A percentile compares a stretch with the other conserved stretches of the same genome.
Evolutionary conservation across 2,797 vertebrate genomes (phyloP).

Genomic region (Emys orbicularis): DNA sequence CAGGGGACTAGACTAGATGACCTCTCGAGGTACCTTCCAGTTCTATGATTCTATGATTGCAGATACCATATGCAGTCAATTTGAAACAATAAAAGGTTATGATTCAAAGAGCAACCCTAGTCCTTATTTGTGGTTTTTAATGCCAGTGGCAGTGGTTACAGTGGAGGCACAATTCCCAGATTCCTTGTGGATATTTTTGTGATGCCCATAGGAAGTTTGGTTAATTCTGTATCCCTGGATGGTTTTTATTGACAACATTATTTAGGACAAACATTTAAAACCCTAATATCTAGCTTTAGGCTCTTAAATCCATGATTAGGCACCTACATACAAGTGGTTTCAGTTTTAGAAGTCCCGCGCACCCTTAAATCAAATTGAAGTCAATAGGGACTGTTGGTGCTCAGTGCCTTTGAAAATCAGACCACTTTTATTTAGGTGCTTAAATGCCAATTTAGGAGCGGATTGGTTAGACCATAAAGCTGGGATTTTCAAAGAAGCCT

Average conservation of each 20-base stretch:
- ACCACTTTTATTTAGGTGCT: accelerated
- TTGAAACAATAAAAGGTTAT: neutral
- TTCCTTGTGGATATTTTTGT: neutral
- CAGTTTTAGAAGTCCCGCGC: neutral
- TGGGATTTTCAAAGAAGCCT: neutral
- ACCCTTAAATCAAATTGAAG: neutral
- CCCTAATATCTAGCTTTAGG: neutral
- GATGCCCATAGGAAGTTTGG: neutral
- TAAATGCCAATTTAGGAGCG: neutral
- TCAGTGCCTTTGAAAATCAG: neutral
- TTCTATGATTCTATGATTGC: too few relatives aligned
- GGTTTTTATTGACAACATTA: neutral
- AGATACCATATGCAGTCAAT: neutral
- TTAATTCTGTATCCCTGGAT: neutral
- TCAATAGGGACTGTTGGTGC: neutral
- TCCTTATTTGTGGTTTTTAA: neutral
- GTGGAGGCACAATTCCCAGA: neutral
- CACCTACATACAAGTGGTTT: neutral
- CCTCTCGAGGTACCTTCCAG: too few relatives aligned
- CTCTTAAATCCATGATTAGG: neutral
- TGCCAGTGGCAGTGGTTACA: neutral
- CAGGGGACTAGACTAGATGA: too few relatives aligned
- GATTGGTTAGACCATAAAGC: neutral
- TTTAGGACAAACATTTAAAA: neutral
- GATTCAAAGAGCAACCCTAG: neutral